phyloP scores from a whole-genome alignment of 2,888 invertebrate genomes.

The Ditylenchus weischeri region DNA sequence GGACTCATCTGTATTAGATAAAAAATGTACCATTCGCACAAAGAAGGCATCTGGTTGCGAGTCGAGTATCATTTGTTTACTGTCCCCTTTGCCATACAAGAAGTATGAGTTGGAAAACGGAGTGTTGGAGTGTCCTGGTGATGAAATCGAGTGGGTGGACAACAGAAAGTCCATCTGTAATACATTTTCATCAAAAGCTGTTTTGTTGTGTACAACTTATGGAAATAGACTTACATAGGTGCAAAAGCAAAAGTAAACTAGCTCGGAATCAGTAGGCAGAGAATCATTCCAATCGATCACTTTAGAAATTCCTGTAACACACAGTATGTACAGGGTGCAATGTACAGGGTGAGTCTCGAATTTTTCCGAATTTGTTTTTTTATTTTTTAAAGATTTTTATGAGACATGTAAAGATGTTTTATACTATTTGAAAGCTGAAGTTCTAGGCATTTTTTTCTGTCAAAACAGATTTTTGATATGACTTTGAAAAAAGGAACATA shows the following conservation, averaged over 20 bases:
- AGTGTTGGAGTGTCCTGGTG: conserved; percentile 17
- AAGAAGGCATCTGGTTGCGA: conserved; percentile 19
- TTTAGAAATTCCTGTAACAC: conserved; percentile 58
- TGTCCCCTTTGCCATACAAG: conserved; percentile 14
- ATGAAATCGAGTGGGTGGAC: conserved; percentile 22
- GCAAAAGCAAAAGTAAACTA: conserved; percentile 79
- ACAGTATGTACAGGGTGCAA: too few relatives aligned
- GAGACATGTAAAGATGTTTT: too few relatives aligned
- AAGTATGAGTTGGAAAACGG: conserved; percentile 34
- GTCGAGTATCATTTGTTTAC: conserved; percentile 13
- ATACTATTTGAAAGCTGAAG: too few relatives aligned
- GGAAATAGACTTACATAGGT: conserved; percentile 65
- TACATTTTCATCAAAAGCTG: too few relatives aligned
- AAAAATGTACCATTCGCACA: conserved; percentile 19
- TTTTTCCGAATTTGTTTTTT: too few relatives aligned
- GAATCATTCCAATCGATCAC: conserved; percentile 76
- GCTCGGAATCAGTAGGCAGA: conserved; percentile 82
- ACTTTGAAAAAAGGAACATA: too few relatives aligned
- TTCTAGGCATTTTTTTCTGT: too few relatives aligned
- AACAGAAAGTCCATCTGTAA: conserved; percentile 72
- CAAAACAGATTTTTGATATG: too few relatives aligned
- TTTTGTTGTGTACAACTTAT: too few relatives aligned
- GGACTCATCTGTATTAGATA: too few relatives aligned
- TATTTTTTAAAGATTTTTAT: too few relatives aligned
- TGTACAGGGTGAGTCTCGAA: too few relatives aligned